Base-by-base conservation (phyloP, 2,113 vertebrate genomes). In the Polyodon spathula region DNA sequence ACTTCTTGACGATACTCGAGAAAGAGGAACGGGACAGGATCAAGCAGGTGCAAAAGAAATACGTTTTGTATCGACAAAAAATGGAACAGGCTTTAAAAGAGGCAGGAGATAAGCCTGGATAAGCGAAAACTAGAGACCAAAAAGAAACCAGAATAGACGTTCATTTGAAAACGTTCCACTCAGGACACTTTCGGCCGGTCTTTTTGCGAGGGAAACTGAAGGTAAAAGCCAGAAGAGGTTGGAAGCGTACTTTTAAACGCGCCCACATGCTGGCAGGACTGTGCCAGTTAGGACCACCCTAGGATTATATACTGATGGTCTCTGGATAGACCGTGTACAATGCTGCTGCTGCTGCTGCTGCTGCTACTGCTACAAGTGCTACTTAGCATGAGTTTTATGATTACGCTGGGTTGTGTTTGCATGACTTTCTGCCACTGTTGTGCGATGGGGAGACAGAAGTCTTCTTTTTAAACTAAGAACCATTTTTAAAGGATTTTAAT, bases 1-100 rank as follows among this genome's bases (percentile, higher is more conserved):
- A 99, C 82, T 99, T 99, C 84, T 72, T 98, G 70, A 81, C 89
- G 2, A 94, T 99, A 71, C 79, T 98, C 79, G 83, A 83, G 63
- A 97, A 90, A 54, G 96, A 98, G 60, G 95, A 98, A 69, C 74
- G 80, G 4, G 95, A 98, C 58, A 95, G 94, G 44, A 74, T 97
- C 58, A 88, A 88, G 11, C 84, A 88, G 61, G 92, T 97, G 65
- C 76, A 87, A 63, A 90, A 86, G 65, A 94, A 91, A 71, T 98
- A 94, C 0, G 8, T 66, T 51, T 66, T 62, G 55, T 96, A 94
- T 70, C 87, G 87, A 48, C 75, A 89, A 78, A 93, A 80, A 76
- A 85, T 98, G 71, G 78, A 89, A 51, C 77, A 87, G 69, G 89
- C 88, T 62, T 76, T 97, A 54, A 73, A 83, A 71, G 81, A 81